Evolutionary conservation across 2,797 vertebrate genomes (phyloP).

Genomic region (Hapalemur alaotrensis): DNA sequence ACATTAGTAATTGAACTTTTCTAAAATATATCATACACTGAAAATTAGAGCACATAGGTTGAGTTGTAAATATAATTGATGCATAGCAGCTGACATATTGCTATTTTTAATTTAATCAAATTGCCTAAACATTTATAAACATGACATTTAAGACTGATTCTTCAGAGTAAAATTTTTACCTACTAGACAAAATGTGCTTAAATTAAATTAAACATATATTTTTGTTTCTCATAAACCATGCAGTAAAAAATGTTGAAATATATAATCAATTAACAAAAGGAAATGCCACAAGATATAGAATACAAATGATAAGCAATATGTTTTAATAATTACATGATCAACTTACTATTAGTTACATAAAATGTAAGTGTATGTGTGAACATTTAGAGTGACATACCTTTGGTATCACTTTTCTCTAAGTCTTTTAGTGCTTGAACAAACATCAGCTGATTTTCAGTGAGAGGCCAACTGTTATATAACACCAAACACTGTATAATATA

Average conservation of each 20-base stretch:
- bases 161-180: not conserved
- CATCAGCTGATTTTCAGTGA: conserved; percentile 87
- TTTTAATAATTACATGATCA: not conserved
- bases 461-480: conserved; percentile 90
- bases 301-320: not conserved
- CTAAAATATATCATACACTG: not conserved
- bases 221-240: not conserved
- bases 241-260: not conserved
- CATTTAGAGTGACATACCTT: conserved; percentile 84
- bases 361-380: not conserved
- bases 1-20: not conserved
- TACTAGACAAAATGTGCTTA: not conserved
- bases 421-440: conserved; percentile 89
- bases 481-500: conserved; percentile 92
- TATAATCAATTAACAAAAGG: not conserved
- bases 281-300: not conserved
- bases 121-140: not conserved
- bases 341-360: not conserved
- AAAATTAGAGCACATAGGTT: not conserved
- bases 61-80: not conserved
- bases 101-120: conserved; percentile 3
- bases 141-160: not conserved
- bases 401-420: conserved; percentile 87
- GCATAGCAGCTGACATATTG: not conserved
- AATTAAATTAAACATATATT: not conserved